These are phyloP conservation scores for Fregata magnificens DNA, from an alignment of 2,113 vertebrate species.

Conservation along the genomic window DNA sequence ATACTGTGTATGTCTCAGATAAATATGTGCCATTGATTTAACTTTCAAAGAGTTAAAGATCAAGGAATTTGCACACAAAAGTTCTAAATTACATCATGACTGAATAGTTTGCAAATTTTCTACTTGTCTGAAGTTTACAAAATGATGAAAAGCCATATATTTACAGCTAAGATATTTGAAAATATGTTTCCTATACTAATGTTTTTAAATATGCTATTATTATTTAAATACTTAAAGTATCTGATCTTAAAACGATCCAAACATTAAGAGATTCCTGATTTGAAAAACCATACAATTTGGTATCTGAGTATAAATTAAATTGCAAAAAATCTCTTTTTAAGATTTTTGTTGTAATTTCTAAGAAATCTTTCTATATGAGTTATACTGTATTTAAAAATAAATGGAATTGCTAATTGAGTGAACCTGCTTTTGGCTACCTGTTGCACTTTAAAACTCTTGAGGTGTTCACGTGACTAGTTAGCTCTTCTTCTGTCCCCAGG, in stretches of 20 bases:
- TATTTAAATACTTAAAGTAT: neutral
- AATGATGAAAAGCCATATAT: neutral
- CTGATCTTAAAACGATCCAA: neutral
- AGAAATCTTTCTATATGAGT: neutral
- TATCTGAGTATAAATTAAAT: neutral
- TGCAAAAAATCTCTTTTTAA: neutral
- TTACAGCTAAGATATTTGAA: neutral
- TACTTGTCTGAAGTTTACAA: neutral
- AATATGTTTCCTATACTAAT: neutral
- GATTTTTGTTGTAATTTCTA: neutral
- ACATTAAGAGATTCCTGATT: neutral
- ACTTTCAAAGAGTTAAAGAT: neutral
- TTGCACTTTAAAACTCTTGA: neutral
- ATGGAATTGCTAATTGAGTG: neutral
- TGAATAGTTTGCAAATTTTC: neutral
- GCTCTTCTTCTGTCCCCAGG: neutral
- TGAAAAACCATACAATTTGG: neutral
- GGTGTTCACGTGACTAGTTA: neutral
- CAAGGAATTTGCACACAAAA: neutral
- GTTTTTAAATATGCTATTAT: neutral
- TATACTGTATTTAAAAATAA: neutral
- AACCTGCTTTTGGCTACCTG: neutral
- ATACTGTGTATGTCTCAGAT: neutral
- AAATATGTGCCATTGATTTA: rapidly evolving
- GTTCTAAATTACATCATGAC: neutral